Evolutionary conservation across 2,888 invertebrate genomes (phyloP), one percentile per base, ranked within the genome.

Genomic region (Ochropleura plecta): DNA sequence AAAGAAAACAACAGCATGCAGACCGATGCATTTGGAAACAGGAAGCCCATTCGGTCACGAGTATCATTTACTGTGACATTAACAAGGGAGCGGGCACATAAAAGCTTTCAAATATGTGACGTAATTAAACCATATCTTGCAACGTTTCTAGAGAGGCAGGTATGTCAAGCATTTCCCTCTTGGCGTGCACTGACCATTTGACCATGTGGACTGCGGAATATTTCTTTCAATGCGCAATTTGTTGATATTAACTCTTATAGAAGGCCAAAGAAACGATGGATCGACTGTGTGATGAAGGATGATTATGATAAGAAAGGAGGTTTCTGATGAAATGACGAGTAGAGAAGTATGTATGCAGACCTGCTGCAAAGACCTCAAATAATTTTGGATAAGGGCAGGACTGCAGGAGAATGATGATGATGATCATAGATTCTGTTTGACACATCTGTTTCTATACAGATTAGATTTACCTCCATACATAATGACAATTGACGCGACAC

Each of bases 71-170:
- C 73, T 55, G 53, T 63, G 72, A 68, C 79, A 74, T 77, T 77
- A 78, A 78, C 65, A 83, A 70, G 59, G 68, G 68, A 73, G 59
- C 59, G 62, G 62, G 62, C 66, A 76, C 72, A 73, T 82, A 70
- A 82, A 83, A 78, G 83, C 79, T 83, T 76, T 83, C 71, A 72
- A 82, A 71, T 76, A 79, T 70, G 70, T 83, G 69, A 76, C 49
- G 76, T 80, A 82, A 79, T 81, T 84, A 81, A 79, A 84, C 30
- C 30, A 30, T 30, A 30, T 75, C 83, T 78, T 81, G 70, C 57
- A 68, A 70, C 70, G 74, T 78, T 70, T 84, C 60, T 64, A 60
- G 70, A 73, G 53, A 55, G 57, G 49, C 20, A 46, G 71, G 59
- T 70, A 82, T 78, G 64, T 65, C 79, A 68, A 67, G 71, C 71